phyloP scores from a whole-genome alignment of 2,888 invertebrate genomes.

The Drosophila demipolita region DNA sequence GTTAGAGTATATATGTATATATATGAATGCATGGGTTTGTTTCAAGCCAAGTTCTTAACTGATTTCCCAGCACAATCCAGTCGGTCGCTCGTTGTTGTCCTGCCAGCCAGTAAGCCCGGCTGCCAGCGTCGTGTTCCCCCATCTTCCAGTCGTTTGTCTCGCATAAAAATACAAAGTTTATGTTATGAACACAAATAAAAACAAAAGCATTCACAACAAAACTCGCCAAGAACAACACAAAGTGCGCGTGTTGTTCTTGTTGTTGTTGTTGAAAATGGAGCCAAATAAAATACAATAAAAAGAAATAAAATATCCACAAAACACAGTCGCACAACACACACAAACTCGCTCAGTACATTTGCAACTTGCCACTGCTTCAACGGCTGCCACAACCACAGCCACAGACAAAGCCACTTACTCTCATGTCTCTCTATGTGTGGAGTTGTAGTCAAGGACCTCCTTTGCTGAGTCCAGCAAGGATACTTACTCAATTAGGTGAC shows the following conservation, averaged over 20 bases:
- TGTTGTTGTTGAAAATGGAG: constrained; percentile 44
- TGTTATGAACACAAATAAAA: constrained; percentile 80
- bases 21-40: constrained; percentile 36
- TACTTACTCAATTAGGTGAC: constrained; percentile 75
- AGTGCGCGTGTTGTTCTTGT: constrained; percentile 39
- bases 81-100: constrained; percentile 66
- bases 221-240: constrained; percentile 59
- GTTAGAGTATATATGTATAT: constrained; percentile 26
- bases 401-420: constrained; percentile 53
- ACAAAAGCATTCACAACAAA: constrained; percentile 62
- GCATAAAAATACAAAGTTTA: constrained; percentile 79
- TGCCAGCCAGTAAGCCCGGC: constrained; percentile 29
- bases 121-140: constrained; percentile 31
- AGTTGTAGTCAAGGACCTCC: constrained; percentile 21
- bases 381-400: constrained; percentile 34
- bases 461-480: constrained; percentile 44
- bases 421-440: constrained; percentile 11
- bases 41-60: constrained; percentile 75
- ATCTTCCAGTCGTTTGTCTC: constrained; percentile 32
- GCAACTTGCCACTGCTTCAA: constrained; percentile 70
- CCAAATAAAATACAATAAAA: constrained; percentile 76
- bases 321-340: constrained; percentile 39
- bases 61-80: constrained; percentile 78
- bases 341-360: constrained; percentile 64
- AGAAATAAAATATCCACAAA: constrained; percentile 72